Conservation (phyloP, 2,797 vertebrate species). For the Scyliorhinus canicula region DNA sequence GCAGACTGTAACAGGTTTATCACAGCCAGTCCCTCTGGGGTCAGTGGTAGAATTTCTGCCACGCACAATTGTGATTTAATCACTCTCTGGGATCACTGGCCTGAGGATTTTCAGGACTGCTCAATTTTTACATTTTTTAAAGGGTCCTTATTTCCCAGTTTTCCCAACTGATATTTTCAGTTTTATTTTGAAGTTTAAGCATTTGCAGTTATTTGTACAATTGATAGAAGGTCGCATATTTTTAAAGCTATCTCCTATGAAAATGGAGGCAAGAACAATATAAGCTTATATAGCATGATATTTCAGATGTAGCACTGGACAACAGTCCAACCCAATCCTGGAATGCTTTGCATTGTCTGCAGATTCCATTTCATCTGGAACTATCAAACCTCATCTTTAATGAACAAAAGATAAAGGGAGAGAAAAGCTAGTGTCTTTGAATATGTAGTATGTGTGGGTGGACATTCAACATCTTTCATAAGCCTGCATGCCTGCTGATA, state of each 20-base stretch:
- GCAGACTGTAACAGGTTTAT: neutral
- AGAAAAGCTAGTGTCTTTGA: slow-evolving; percentile 14
- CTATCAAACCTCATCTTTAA: slow-evolving; percentile 29
- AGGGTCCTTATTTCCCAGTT: neutral
- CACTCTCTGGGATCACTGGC: neutral
- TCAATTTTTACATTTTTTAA: neutral
- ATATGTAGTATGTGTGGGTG: slow-evolving; percentile 36
- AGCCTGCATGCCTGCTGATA: slow-evolving; percentile 35
- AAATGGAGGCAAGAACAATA: neutral
- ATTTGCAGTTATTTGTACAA: neutral
- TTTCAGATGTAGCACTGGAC: neutral
- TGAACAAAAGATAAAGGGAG: slow-evolving; percentile 18
- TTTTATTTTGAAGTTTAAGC: neutral
- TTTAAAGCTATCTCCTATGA: neutral
- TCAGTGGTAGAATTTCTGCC: neutral
- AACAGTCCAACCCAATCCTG: neutral
- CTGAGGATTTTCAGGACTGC: neutral
- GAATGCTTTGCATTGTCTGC: neutral
- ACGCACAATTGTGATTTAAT: neutral
- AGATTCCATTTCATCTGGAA: neutral
- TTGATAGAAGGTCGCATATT: neutral
- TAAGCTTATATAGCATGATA: neutral
- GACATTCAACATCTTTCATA: slow-evolving; percentile 29
- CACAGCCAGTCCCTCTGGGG: neutral
- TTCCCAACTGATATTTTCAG: neutral